phyloP scores from a whole-genome alignment of 1,140 invertebrate species.

The Drosophila lacertosa region DNA sequence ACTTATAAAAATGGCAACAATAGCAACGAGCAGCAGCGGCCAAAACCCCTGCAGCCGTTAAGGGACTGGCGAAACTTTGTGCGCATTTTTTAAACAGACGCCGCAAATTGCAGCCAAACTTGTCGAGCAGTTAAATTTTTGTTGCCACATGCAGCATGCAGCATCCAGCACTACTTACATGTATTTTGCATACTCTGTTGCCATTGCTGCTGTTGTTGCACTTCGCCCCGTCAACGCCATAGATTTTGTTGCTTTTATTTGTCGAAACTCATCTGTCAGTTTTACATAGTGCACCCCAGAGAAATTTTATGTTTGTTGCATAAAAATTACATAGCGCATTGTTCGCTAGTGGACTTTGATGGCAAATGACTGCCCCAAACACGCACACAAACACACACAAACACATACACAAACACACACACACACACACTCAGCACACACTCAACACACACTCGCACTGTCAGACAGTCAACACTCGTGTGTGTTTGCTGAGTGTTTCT shows the following conservation, averaged over 20 bases:
- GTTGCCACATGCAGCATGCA: slow-evolving; percentile 27
- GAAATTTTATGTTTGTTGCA: slow-evolving; percentile 80
- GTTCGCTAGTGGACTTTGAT: slow-evolving; percentile 74
- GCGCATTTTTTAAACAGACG: slow-evolving; percentile 46
- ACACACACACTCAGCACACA: background rate
- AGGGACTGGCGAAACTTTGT: slow-evolving; percentile 41
- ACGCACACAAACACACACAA: slow-evolving; percentile 17
- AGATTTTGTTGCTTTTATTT: slow-evolving; percentile 45
- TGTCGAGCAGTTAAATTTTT: slow-evolving; percentile 52
- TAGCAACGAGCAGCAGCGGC: slow-evolving; percentile 3
- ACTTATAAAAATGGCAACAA: slow-evolving; percentile 34
- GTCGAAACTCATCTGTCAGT: slow-evolving; percentile 73
- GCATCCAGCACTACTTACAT: slow-evolving; percentile 23
- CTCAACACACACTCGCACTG: slow-evolving; percentile 9
- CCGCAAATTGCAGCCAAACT: slow-evolving; percentile 53
- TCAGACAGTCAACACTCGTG: too few species aligned
- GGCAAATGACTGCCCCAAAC: slow-evolving; percentile 58
- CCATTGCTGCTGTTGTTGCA: slow-evolving; percentile 26
- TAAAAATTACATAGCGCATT: slow-evolving; percentile 77
- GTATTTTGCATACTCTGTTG: slow-evolving; percentile 35
- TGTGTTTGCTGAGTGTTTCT: slow-evolving; percentile 42
- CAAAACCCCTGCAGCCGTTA: slow-evolving; percentile 18
- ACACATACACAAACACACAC: slow-evolving; percentile 20
- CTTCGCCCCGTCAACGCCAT: slow-evolving; percentile 38
- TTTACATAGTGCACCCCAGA: slow-evolving; percentile 78